These are phyloP conservation scores for human DNA, from an alignment of 2,113 vertebrate species.

Conservation along the genomic window GRCh38 chr4:7292501-7293000, in stretches of 20 bases:
- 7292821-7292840: not conserved
- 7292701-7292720: no score
- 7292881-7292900: not conserved
- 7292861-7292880: slow-evolving; percentile 11
- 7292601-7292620: fast-evolving
- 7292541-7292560: not conserved
- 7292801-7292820: fast-evolving
- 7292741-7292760: not conserved
- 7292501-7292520: not conserved
- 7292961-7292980: no score
- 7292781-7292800: fast-evolving
- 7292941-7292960: fast-evolving
- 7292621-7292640: no score
- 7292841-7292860: not conserved
- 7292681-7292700: not conserved
- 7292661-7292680: not conserved
- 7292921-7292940: fast-evolving
- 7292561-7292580: not conserved
- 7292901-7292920: not conserved
- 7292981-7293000: not conserved
- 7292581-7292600: not conserved
- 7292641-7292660: no score
- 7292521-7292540: fast-evolving
- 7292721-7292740: fast-evolving
- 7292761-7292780: not conserved